Conservation (phyloP, 1,140 invertebrate species). For the Maniola jurtina region DNA sequence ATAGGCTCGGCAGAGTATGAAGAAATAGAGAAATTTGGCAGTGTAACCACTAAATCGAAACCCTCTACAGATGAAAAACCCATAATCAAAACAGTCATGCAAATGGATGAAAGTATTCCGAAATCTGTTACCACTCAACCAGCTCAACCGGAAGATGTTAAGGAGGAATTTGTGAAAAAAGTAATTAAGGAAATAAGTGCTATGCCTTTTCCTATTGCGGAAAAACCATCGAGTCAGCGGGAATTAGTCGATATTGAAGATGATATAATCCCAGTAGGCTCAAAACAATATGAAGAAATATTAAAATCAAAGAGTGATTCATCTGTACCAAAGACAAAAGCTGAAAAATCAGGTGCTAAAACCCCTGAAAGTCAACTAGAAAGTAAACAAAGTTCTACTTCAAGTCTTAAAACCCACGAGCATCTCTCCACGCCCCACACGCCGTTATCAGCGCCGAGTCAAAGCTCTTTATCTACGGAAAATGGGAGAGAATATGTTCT, state of each 20-base stretch:
- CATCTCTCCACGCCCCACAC: conserved; percentile 79
- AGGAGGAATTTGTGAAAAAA: conserved; percentile 62
- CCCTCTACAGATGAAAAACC: conserved; percentile 35
- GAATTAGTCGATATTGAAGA: conserved; percentile 72
- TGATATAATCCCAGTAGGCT: conserved; percentile 70
- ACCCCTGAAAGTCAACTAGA: conserved; percentile 58
- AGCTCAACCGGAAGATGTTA: conserved; percentile 33
- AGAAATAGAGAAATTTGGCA: conserved; percentile 62
- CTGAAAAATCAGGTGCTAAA: conserved; percentile 56
- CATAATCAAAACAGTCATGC: conserved; percentile 43
- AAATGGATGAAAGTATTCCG: conserved; percentile 43
- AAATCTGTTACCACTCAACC: conserved; percentile 3
- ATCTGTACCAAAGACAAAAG: conserved; percentile 70
- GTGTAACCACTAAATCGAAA: conserved; percentile 35
- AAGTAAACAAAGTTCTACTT: conserved; percentile 71
- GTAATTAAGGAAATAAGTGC: conserved; percentile 55
- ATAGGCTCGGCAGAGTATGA: conserved; percentile 70
- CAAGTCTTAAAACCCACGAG: conserved; percentile 75
- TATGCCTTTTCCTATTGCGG: conserved; percentile 61
- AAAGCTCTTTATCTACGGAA: conserved; percentile 82
- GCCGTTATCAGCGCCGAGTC: conserved; percentile 81
- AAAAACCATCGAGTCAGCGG: conserved; percentile 59
- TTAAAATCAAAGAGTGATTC: conserved; percentile 74
- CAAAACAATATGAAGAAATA: conserved; percentile 75
- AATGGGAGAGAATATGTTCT: conserved; percentile 82